phyloP scores from a whole-genome alignment of 2,797 vertebrate species.

The Molossus molossus region DNA sequence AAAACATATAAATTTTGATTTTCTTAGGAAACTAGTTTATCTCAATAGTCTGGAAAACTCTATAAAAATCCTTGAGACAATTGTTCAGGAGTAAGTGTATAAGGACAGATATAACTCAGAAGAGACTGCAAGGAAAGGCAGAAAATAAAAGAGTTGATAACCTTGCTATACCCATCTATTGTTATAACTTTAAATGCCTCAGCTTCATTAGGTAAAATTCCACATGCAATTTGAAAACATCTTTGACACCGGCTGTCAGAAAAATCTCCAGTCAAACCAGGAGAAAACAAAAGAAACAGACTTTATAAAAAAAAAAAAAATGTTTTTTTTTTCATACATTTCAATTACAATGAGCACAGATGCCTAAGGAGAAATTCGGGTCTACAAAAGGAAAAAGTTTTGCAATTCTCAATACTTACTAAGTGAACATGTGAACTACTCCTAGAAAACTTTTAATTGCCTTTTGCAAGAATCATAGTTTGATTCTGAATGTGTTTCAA shows the following conservation, averaged over 20 bases:
- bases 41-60: constrained; percentile 15
- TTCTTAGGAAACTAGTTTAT: constrained; percentile 63
- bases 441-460: background rate
- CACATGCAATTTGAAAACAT: background rate
- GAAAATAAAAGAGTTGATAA: background rate
- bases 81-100: background rate
- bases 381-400: background rate
- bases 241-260: background rate
- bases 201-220: constrained; percentile 24
- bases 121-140: background rate
- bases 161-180: background rate
- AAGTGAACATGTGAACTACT: background rate
- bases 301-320: background rate
- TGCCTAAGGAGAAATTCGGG: background rate
- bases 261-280: constrained; percentile 1
- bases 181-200: background rate
- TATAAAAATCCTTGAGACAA: constrained; percentile 57
- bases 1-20: background rate
- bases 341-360: constrained; percentile 20
- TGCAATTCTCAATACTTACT: background rate
- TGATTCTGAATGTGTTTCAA: constrained; percentile 38
- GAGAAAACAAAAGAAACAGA: background rate
- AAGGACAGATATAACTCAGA: background rate
- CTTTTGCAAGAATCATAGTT: constrained; percentile 36
- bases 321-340: background rate